These are phyloP conservation scores for Ptychoptera albimana DNA, from an alignment of 2,888 invertebrate genomes.

Conservation along the genomic window DNA sequence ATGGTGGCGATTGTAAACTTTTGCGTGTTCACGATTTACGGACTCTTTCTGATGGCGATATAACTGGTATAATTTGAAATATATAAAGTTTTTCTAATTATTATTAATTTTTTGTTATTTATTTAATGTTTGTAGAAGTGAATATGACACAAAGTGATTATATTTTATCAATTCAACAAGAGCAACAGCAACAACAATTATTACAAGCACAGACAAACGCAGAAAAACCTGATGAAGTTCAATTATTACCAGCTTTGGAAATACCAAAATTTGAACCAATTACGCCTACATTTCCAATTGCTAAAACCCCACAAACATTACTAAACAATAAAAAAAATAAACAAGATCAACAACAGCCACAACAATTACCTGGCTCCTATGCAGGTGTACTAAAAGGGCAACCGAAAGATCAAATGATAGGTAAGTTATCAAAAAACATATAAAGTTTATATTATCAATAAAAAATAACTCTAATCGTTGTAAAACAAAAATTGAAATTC, in stretches of 20 bases:
- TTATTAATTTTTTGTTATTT: neutral
- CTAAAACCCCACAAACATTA: neutral
- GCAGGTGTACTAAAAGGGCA: constrained; percentile 81
- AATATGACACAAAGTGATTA: constrained; percentile 9
- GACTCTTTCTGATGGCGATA: constrained; percentile 21
- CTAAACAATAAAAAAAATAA: constrained; percentile 14
- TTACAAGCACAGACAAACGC: neutral
- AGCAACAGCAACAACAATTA: constrained; percentile 3
- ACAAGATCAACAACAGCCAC: constrained; percentile 21
- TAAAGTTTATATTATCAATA: too few species aligned
- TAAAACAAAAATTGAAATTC: neutral
- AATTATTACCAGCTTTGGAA: neutral
- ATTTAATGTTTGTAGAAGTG: constrained; percentile 12
- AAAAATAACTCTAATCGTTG: too few species aligned
- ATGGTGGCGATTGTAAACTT: constrained; percentile 26
- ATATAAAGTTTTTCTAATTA: neutral
- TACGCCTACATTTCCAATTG: neutral
- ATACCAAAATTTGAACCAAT: neutral
- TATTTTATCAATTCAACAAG: constrained; percentile 4
- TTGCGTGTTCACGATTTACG: constrained; percentile 27
- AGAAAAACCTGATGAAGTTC: neutral
- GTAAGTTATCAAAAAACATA: constrained; percentile 32
- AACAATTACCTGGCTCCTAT: constrained; percentile 41
- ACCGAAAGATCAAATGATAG: constrained; percentile 70
- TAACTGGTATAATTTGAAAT: constrained; percentile 15